Percentiles rank a stretch among this genome's conserved stretches.
Conservation (phyloP, 2,797 vertebrate species). For the Tenualosa thibaudeaui region DNA sequence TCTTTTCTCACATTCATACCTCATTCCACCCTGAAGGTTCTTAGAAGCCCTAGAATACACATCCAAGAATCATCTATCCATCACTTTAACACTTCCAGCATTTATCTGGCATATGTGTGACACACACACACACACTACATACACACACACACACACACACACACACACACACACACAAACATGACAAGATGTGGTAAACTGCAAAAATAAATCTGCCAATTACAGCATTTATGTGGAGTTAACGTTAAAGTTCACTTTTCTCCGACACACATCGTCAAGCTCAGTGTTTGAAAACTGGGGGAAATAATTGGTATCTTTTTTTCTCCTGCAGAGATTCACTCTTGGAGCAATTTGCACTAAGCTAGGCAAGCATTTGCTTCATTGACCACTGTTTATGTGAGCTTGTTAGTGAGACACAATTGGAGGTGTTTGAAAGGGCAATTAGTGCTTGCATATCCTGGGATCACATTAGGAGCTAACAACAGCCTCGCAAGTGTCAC, state of each 20-base stretch:
- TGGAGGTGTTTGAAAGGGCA: slow-evolving; percentile 34
- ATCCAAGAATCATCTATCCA: not conserved
- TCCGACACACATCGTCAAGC: slow-evolving; percentile 23
- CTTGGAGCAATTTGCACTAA: not conserved
- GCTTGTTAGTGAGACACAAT: slow-evolving; percentile 43
- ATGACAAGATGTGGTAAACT: not conserved
- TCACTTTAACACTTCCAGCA: not conserved
- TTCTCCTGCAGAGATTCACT: not conserved
- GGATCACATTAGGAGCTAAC: slow-evolving; percentile 10
- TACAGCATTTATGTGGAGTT: not conserved
- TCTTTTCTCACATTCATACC: not conserved
- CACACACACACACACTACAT: not conserved
- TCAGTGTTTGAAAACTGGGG: slow-evolving; percentile 43
- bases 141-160: not conserved
- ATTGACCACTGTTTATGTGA: slow-evolving; percentile 46
- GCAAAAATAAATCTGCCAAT: slow-evolving; percentile 38
- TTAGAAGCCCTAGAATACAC: not conserved
- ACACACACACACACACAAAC: slow-evolving; percentile 8
- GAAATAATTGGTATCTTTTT: slow-evolving; percentile 39
- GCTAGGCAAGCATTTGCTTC: slow-evolving; percentile 51
- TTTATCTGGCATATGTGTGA: not conserved
- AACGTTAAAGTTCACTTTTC: slow-evolving; percentile 10
- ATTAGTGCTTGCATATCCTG: slow-evolving; percentile 36
- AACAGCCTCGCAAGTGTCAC: slow-evolving; percentile 8
- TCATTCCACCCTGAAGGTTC: not conserved